Conservation (phyloP, 2,113 vertebrate genomes). For the Callionymus lyra region DNA sequence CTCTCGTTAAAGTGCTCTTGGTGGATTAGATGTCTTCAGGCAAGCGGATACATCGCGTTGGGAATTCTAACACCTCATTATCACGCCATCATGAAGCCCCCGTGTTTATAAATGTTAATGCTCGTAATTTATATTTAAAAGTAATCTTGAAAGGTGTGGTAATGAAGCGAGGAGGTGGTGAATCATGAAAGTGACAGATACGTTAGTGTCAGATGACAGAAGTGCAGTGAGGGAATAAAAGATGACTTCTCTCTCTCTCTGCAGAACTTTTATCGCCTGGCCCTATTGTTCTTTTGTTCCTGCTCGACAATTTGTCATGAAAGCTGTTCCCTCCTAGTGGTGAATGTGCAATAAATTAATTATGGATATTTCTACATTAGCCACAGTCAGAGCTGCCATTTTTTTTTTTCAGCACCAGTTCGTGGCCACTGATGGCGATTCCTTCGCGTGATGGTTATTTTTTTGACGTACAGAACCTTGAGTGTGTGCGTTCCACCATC, state of each 20-base stretch:
- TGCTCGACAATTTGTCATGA: constrained; percentile 25
- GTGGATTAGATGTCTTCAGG: constrained; percentile 36
- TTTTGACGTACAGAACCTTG: neutral
- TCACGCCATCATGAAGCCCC: constrained; percentile 38
- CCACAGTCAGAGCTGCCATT: constrained; percentile 17
- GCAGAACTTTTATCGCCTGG: constrained; percentile 17
- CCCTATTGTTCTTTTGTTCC: constrained; percentile 26
- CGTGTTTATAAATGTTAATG: constrained; percentile 57
- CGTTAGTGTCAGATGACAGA: constrained; percentile 16
- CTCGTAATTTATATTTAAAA: constrained; percentile 49
- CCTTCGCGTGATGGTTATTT: neutral
- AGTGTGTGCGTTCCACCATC: constrained; percentile 1
- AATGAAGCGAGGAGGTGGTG: constrained; percentile 21
- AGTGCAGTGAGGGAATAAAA: constrained; percentile 10
- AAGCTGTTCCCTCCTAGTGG: constrained; percentile 17
- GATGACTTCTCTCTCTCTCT: constrained; percentile 10
- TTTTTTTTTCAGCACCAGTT: constrained; percentile 15
- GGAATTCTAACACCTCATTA: constrained; percentile 54
- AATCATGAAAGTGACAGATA: constrained; percentile 1
- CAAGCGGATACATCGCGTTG: constrained; percentile 31
- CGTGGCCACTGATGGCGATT: constrained; percentile 17
- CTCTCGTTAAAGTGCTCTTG: constrained; percentile 44
- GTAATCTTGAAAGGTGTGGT: constrained; percentile 41
- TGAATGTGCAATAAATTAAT: constrained; percentile 30
- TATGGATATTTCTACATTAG: constrained; percentile 29